Conservation (phyloP, 2,797 vertebrate species). For the Lophotriccus pileatus region DNA sequence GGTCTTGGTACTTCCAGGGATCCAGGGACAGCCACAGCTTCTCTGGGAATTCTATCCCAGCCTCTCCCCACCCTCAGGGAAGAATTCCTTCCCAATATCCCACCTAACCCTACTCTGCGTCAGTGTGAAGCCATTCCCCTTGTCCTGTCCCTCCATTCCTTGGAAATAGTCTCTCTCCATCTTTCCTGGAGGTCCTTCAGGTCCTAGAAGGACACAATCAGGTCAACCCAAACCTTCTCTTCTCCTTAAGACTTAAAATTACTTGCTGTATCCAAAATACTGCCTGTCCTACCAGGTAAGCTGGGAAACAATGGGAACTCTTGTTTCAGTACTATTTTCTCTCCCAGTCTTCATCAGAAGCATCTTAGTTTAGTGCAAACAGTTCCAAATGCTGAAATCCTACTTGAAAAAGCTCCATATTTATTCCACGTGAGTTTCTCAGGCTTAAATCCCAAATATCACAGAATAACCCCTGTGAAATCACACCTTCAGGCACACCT, state of each 20-base stretch:
- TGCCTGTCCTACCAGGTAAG: neutral
- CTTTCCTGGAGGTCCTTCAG: neutral
- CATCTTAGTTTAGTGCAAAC: neutral
- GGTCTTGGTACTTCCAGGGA: neutral
- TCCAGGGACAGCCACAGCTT: neutral
- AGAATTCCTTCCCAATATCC: neutral
- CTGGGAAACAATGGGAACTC: neutral
- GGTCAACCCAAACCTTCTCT: neutral
- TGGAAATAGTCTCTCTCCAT: neutral
- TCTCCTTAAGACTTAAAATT: neutral
- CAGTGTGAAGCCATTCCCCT: neutral
- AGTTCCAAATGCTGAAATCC: neutral
- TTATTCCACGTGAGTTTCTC: neutral
- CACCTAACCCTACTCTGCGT: fast-evolving
- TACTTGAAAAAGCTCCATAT: fast-evolving
- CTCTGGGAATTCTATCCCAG: neutral
- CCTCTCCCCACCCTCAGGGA: neutral
- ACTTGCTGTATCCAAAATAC: neutral
- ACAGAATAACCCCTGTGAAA: neutral
- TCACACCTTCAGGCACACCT: neutral
- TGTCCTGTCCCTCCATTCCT: fast-evolving
- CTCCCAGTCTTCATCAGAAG: neutral
- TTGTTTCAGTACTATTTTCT: neutral
- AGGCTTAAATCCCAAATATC: neutral
- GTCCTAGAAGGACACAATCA: neutral